Base-by-base conservation (phyloP, 2,113 vertebrate species). In the Xenotilapia flavipinnis region DNA sequence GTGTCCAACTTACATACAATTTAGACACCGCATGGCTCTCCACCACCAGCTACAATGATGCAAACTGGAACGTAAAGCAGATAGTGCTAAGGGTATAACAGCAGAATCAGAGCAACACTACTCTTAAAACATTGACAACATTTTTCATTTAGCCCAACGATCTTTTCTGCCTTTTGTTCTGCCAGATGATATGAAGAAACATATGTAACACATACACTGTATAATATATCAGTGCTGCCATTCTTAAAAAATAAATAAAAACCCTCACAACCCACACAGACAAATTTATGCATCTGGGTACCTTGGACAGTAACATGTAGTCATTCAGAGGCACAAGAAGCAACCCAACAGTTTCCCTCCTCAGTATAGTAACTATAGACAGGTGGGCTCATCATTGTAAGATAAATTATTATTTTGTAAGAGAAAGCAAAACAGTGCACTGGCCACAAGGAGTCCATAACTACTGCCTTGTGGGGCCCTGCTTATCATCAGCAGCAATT, bases 401-500 rank as follows among this genome's bases (percentile, higher is more conserved):
- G 83, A 91, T 85, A 51, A 94, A 94, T 90, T 92, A 93, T 90
- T 92, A 94, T 93, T 92, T 90, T 90, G 90, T 86, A 92, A 87
- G 90, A 83, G 89, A 93, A 94, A 79, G 86, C 87, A 90, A 56
- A 88, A 89, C 83, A 90, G 90, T 89, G 83, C 85, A 83, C 82
- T 87, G 86, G 80, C 91, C 90, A 93, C 91, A 92, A 91, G 81
- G 89, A 92, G 91, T 89, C 89, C 87, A 85, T 93, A 95, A 96
- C 95, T 91, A 91, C 90, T 85, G 94, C 92, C 96, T 94, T 90
- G 88, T 94, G 90, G 95, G 94, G 90, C 91, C 93, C 85, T 87
- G 88, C 92, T 94, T 95, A 95, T 94, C 92, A 93, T 94, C 91
- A 85, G 91, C 92, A 89, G 93, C 89, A 88, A 91, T 95, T 95